phyloP scores from a whole-genome alignment of 2,888 invertebrate species.

The Coelinius sp. region DNA sequence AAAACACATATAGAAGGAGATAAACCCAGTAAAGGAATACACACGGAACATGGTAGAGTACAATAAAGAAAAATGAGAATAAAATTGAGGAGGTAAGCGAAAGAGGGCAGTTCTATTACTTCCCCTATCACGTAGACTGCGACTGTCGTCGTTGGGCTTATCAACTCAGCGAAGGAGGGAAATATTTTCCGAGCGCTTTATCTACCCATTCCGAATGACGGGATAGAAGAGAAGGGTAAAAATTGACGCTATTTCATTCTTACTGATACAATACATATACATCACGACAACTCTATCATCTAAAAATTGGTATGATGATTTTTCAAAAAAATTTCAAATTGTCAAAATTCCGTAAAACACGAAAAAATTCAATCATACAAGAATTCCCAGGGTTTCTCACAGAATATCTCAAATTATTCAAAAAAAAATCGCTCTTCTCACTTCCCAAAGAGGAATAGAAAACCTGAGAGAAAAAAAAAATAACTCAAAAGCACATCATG shows the following conservation, averaged over 20 bases:
- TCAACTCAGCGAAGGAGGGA: conserved; percentile 40
- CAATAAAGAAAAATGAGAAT: neutral
- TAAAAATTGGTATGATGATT: neutral
- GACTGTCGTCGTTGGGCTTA: conserved; percentile 50
- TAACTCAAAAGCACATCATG: neutral
- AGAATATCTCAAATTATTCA: conserved; percentile 5
- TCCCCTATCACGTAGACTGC: conserved; percentile 49
- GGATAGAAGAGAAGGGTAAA: neutral
- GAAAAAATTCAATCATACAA: conserved; percentile 3
- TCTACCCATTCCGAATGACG: conserved; percentile 9
- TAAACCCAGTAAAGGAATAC: conserved; percentile 13
- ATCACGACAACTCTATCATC: neutral
- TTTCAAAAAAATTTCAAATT: neutral
- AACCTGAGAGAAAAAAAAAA: neutral
- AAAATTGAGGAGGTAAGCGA: conserved; percentile 18
- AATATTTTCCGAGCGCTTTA: conserved; percentile 38
- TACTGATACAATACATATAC: neutral
- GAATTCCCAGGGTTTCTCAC: neutral
- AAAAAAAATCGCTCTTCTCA: neutral
- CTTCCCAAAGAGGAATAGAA: neutral
- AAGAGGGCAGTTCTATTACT: conserved; percentile 44
- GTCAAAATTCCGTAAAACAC: neutral
- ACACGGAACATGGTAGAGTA: neutral
- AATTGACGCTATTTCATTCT: neutral
- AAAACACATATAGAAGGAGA: neutral